Base-by-base conservation (phyloP, 2,113 vertebrate species). In the Buteo buteo region DNA sequence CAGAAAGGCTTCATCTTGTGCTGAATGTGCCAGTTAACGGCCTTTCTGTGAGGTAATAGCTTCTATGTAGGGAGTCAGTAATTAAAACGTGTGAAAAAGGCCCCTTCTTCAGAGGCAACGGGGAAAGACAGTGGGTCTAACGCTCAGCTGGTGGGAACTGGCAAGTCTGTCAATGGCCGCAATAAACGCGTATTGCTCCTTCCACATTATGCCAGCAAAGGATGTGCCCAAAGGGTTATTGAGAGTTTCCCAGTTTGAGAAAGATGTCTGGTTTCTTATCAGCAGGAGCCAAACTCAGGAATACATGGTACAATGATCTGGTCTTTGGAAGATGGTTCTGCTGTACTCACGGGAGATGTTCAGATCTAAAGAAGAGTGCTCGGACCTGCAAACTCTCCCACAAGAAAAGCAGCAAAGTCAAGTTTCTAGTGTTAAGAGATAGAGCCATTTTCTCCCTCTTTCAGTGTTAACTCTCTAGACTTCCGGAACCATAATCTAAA, bases 51-150 rank as follows among this genome's bases (percentile, higher is more conserved):
- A 88, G 84, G 83, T 89, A 97, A 96, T 49, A 94, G 47, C 82
- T 92, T 93, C 85, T n/a, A 8, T 88, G 96, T 86, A 73, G 74
- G 92, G 72, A 91, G 80, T 86, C 82, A 94, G 96, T 96, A 95
- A 95, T 96, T 94, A 95, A 96, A 96, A 96, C 14, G 93, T 93
- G 76, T 96, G 95, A 96, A 95, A 88, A 95, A 88, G 74, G 62
- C 74, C 42, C 57, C 77, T 71, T 86, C 50, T 85, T 96, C 76
- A 94, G 94, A 82, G 93, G 77, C 19, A 49, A 31, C 7, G 0
- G 54, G 71, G 83, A 45, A 93, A 93, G 86, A 88, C n/a, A 28
- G 83, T 32, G 88, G 52, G 55, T 82, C 34, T 87, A 19, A 55
- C 1, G 9, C 84, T 94, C 64, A 67, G 84, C 89, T 65, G 38